Evolutionary conservation across 2,888 invertebrate genomes (phyloP).

Genomic region (Catocala sponsa): DNA sequence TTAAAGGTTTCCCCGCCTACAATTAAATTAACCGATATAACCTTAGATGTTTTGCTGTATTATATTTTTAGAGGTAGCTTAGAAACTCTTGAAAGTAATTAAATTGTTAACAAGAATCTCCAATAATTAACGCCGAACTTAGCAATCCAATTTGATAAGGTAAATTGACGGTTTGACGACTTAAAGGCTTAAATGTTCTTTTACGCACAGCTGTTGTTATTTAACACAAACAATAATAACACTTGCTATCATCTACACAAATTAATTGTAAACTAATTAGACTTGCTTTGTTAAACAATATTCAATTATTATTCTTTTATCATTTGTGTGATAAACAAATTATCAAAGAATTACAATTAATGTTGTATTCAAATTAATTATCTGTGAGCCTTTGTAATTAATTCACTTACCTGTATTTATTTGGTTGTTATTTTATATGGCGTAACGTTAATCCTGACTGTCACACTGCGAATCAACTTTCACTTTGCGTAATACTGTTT

Average conservation of each 20-base stretch:
- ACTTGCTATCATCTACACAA: slow-evolving; percentile 1
- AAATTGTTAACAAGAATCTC: slow-evolving; percentile 26
- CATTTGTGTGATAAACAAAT: too few species aligned
- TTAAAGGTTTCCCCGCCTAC: slow-evolving; percentile 47
- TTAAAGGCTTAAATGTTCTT: slow-evolving; percentile 10
- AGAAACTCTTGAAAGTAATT: slow-evolving; percentile 4
- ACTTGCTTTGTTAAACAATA: too few species aligned
- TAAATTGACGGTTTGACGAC: slow-evolving; percentile 21
- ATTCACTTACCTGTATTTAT: too few species aligned
- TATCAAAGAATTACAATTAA: too few species aligned
- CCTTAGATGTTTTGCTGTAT: background rate
- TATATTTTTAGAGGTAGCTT: slow-evolving; percentile 1
- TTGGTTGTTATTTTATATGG: too few species aligned
- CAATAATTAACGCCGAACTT: slow-evolving; percentile 22
- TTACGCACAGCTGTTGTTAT: background rate
- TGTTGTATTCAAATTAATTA: too few species aligned
- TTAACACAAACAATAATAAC: background rate
- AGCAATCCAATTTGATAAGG: slow-evolving; percentile 23
- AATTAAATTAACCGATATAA: slow-evolving; percentile 18
- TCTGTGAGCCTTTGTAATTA: too few species aligned
- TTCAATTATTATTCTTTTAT: too few species aligned
- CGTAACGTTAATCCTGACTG: too few species aligned
- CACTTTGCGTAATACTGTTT: too few species aligned
- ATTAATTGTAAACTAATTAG: too few species aligned
- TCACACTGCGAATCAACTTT: too few species aligned